Evolutionary conservation across 2,888 invertebrate species (phyloP).

Genomic region (Nesidiocoris tenuis): DNA sequence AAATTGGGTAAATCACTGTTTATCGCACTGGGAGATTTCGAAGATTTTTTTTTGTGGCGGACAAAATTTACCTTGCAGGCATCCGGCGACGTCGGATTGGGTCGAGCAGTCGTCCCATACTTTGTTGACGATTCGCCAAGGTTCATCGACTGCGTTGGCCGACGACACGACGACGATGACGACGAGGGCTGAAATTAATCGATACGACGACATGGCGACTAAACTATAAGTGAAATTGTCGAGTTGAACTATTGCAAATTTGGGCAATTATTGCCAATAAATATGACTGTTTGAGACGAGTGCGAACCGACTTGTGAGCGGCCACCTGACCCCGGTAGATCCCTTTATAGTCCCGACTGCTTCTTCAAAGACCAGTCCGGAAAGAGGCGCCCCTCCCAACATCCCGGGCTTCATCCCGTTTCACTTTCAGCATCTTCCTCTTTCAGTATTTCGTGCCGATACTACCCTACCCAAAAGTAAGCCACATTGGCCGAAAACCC

Average conservation of each 20-base stretch:
- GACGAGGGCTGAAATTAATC: slow-evolving; percentile 15
- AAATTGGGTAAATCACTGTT: too few relatives aligned
- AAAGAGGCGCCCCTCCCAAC: slow-evolving; percentile 1
- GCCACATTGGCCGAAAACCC: slow-evolving; percentile 16
- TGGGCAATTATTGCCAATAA: too few relatives aligned
- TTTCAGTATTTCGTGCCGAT: background rate
- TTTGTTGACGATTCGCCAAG: slow-evolving; percentile 48
- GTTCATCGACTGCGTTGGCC: slow-evolving; percentile 37
- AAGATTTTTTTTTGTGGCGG: background rate
- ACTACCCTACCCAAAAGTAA: slow-evolving; percentile 12
- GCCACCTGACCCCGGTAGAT: slow-evolving; percentile 8
- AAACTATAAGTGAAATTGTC: background rate
- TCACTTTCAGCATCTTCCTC: background rate
- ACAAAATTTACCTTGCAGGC: slow-evolving; percentile 64
- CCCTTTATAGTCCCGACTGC: slow-evolving; percentile 25
- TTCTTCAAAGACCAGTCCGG: background rate
- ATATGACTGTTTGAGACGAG: too few relatives aligned
- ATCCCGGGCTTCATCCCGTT: background rate
- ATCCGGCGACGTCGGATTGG: slow-evolving; percentile 64
- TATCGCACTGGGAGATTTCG: background rate
- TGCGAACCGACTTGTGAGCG: slow-evolving; percentile 4
- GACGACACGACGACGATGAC: slow-evolving; percentile 17
- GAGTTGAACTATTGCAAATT: too few relatives aligned
- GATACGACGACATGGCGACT: slow-evolving; percentile 17
- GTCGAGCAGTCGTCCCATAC: slow-evolving; percentile 72